Conservation (phyloP, 2,797 vertebrate genomes). For the Cynodonichthys magdalenae region DNA sequence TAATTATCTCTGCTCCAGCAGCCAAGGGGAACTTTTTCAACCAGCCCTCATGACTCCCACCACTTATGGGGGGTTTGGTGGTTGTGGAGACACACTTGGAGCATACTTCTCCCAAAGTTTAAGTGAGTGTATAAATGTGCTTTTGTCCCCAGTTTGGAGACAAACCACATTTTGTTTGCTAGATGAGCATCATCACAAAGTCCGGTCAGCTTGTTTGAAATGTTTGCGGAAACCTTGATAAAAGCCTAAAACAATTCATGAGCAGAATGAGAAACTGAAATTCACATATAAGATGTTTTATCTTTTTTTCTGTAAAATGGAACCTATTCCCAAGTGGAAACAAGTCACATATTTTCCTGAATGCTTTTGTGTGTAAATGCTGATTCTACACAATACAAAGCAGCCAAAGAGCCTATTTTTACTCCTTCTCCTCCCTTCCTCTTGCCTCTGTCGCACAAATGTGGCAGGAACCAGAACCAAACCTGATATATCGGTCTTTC, state of each 20-base stretch:
- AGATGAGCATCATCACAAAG: conserved; percentile 21
- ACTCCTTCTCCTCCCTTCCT: conserved; percentile 55
- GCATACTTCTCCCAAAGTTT: conserved; percentile 44
- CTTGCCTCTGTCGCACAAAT: conserved; percentile 46
- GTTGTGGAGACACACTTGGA: conserved; percentile 58
- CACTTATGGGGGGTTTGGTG: conserved; percentile 45
- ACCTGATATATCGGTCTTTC: conserved; percentile 38
- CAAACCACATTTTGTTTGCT: conserved; percentile 47
- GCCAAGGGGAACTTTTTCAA: conserved; percentile 74
- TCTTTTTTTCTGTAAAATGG: conserved; percentile 28
- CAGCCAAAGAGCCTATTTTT: conserved; percentile 56
- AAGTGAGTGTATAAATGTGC: conserved; percentile 27
- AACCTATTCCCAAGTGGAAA: conserved; percentile 18
- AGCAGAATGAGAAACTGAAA: conserved; percentile 13
- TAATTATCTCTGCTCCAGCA: conserved; percentile 78
- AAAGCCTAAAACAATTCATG: conserved; percentile 5
- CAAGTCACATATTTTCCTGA: conserved; percentile 16
- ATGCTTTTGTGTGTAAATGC: conserved; percentile 43
- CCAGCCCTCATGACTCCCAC: conserved; percentile 56
- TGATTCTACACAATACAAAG: conserved; percentile 60
- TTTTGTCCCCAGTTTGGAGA: conserved; percentile 49
- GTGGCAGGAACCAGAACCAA: conserved; percentile 51
- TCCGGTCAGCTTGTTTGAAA: conserved; percentile 16
- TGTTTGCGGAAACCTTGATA: conserved; percentile 10
- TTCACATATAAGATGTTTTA: conserved; percentile 14